Percentiles rank a stretch among this genome's conserved stretches.
Conservation (phyloP, 2,797 vertebrate species). For the Cossypha polioptera region DNA sequence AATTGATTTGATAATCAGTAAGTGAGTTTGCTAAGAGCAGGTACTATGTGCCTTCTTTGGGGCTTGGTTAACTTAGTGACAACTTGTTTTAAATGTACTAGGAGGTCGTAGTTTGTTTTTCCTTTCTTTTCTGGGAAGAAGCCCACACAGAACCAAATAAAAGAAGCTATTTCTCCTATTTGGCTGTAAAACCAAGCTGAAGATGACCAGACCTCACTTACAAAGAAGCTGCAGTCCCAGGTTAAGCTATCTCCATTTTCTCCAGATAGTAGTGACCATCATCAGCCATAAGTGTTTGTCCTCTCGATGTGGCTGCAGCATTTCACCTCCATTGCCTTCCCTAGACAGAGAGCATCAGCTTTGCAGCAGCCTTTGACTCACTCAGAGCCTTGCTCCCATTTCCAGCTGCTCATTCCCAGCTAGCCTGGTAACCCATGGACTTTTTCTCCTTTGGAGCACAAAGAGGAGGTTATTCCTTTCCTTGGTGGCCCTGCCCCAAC, state of each 20-base stretch:
- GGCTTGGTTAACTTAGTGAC: conserved; percentile 49
- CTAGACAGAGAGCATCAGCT: fast-evolving
- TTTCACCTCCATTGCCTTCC: background rate
- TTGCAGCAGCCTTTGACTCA: fast-evolving
- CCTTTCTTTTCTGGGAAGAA: background rate
- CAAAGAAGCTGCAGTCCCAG: background rate
- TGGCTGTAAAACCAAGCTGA: background rate
- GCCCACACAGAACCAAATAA: background rate
- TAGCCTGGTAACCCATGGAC: background rate
- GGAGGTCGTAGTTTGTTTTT: background rate
- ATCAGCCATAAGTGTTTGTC: background rate
- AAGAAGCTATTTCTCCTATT: background rate
- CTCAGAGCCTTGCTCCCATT: background rate
- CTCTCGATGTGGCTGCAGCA: fast-evolving
- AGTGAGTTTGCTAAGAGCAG: conserved; percentile 63
- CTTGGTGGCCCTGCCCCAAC: background rate
- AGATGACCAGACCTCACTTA: background rate
- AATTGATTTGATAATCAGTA: conserved; percentile 69
- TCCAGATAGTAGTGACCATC: fast-evolving
- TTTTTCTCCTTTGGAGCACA: background rate
- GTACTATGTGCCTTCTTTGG: conserved; percentile 17
- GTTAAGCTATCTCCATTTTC: background rate
- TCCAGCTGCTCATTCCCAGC: background rate
- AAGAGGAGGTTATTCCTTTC: background rate
- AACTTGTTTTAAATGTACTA: conserved; percentile 45